Evolutionary conservation across 2,888 invertebrate genomes (phyloP).

Genomic region (Monopis laevigella): DNA sequence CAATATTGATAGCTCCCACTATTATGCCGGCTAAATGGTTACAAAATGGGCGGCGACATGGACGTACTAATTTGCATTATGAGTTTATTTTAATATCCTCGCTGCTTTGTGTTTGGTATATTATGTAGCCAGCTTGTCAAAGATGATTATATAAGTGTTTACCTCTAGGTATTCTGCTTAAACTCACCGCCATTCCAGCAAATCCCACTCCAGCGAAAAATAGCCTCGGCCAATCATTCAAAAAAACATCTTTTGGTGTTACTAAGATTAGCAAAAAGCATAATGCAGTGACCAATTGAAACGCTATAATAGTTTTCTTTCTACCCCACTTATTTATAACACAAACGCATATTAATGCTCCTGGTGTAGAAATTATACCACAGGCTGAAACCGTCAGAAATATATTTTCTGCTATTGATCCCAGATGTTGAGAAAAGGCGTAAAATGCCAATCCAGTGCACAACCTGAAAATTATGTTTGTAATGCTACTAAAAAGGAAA

Average conservation of each 20-base stretch:
- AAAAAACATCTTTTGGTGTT: conserved; percentile 47
- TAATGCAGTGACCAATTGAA: conserved; percentile 51
- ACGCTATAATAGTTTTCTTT: conserved; percentile 52
- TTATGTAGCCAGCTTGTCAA: no score
- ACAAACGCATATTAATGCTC: conserved; percentile 59
- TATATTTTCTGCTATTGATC: conserved; percentile 60
- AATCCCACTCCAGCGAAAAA: conserved; percentile 71
- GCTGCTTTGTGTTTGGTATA: no score
- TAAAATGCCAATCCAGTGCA: conserved; percentile 66
- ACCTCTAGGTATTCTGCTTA: no score
- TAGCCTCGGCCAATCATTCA: conserved; percentile 64
- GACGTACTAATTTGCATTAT: no score
- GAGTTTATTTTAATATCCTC: no score
- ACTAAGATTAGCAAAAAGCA: conserved; percentile 59
- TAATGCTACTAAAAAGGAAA: no score
- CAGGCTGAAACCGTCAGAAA: conserved; percentile 62
- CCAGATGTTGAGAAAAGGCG: conserved; percentile 69
- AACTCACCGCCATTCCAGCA: conserved; percentile 70
- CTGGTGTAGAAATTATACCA: conserved; percentile 63
- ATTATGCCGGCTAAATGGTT: no score
- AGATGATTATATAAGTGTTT: no score
- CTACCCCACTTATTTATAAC: conserved; percentile 58
- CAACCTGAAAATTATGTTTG: conserved; percentile 66
- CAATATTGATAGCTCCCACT: no score
- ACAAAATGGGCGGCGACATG: no score